Conservation (phyloP, 2,888 invertebrate species). For the Parochlus steinenii region DNA sequence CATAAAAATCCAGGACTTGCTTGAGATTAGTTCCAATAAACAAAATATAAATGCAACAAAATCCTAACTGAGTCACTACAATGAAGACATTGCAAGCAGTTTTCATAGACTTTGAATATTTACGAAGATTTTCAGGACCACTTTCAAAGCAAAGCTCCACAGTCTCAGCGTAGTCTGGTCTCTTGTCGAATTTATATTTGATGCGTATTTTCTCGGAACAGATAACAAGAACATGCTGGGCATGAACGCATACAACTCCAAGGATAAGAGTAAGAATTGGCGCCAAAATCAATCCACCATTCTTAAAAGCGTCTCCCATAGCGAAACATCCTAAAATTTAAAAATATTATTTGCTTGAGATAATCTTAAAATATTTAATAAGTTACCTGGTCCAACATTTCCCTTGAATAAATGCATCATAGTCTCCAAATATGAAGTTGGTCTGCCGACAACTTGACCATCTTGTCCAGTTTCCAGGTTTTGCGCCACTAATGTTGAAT, state of each 20-base stretch:
- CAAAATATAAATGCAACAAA: constrained; percentile 94
- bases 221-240: constrained; percentile 77
- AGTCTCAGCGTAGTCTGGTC: constrained; percentile 65
- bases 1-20: constrained; percentile 52
- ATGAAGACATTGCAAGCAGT: constrained; percentile 68
- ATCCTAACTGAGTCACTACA: constrained; percentile 88
- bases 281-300: constrained; percentile 76
- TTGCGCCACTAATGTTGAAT: no score
- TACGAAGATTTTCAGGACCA: constrained; percentile 47
- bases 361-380: no score
- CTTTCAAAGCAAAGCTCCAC: constrained; percentile 66
- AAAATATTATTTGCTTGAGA: no score
- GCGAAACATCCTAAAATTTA: constrained; percentile 86
- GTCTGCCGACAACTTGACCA: no score
- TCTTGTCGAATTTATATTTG: constrained; percentile 36
- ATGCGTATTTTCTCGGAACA: constrained; percentile 51
- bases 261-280: constrained; percentile 60
- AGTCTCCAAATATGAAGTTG: constrained; percentile 51
- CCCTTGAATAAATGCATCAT: constrained; percentile 87
- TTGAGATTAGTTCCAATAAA: constrained; percentile 79
- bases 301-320: constrained; percentile 85
- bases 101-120: constrained; percentile 45
- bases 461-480: no score
- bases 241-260: constrained; percentile 75
- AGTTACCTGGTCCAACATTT: constrained; percentile 94